phyloP scores from a whole-genome alignment of 2,888 invertebrate genomes.

The Synergus gifuensis region DNA sequence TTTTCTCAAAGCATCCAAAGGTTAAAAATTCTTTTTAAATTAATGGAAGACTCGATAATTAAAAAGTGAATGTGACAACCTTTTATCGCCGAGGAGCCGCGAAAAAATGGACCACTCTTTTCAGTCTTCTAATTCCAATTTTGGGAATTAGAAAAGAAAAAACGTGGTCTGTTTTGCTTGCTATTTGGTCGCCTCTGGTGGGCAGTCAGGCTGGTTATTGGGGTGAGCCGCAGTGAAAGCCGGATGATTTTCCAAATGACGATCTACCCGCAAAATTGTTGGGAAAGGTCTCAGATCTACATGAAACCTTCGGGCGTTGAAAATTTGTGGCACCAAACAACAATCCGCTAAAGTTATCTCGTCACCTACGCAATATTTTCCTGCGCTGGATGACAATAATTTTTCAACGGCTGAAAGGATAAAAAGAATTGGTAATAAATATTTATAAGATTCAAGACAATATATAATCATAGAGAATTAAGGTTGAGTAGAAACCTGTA shows the following conservation, averaged over 20 bases:
- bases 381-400: constrained; percentile 89
- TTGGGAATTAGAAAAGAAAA: constrained; percentile 72
- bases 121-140: constrained; percentile 54
- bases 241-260: constrained; percentile 91
- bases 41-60: constrained; percentile 15
- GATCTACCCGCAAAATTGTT: constrained; percentile 91
- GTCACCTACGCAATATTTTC: constrained; percentile 96
- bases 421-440: neutral
- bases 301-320: constrained; percentile 96
- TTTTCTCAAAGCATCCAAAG: neutral
- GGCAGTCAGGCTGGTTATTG: constrained; percentile 95
- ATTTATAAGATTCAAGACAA: neutral
- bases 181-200: constrained; percentile 91
- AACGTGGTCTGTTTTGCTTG: constrained; percentile 77
- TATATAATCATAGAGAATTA: constrained; percentile 28
- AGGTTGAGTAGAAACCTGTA: constrained; percentile 76
- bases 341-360: constrained; percentile 96
- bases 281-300: constrained; percentile 95
- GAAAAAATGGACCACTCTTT: constrained; percentile 63
- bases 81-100: constrained; percentile 53
- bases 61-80: constrained; percentile 34
- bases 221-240: constrained; percentile 96
- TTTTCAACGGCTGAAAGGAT: constrained; percentile 88
- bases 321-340: constrained; percentile 96
- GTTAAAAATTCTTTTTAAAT: neutral